Percentiles rank a stretch among this genome's conserved stretches.
phyloP scores from a whole-genome alignment of 1,140 invertebrate species.

The Drosophila grimshawi region DNA sequence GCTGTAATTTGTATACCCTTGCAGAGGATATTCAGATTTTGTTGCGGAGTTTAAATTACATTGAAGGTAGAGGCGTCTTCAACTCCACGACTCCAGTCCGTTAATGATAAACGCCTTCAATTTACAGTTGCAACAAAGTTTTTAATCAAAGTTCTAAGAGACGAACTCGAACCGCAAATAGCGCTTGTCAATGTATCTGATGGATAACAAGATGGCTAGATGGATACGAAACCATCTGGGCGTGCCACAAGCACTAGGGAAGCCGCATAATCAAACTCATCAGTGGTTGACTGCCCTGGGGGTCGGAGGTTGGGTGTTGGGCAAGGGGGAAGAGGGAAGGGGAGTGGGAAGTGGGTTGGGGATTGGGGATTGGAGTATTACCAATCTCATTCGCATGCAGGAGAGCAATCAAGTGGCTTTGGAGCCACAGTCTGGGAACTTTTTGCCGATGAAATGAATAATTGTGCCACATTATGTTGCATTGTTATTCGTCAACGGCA shows the following conservation, averaged over 20 bases:
- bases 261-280: constrained; percentile 12
- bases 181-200: neutral
- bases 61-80: too few relatives aligned
- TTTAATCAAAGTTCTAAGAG: neutral
- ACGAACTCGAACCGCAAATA: neutral
- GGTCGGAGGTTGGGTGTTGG: neutral
- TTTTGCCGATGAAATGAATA: constrained; percentile 63
- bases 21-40: too few relatives aligned
- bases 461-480: constrained; percentile 74
- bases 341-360: neutral
- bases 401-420: constrained; percentile 22
- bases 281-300: neutral
- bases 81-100: neutral
- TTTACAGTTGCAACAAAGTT: neutral
- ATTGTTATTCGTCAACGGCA: constrained; percentile 75
- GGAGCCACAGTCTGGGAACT: neutral
- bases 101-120: neutral
- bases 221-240: neutral
- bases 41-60: too few relatives aligned
- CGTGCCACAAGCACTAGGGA: neutral
- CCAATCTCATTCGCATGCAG: constrained; percentile 21
- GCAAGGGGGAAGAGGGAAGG: too few relatives aligned
- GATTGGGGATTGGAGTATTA: neutral
- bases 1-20: too few relatives aligned
- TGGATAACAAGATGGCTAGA: constrained; percentile 3